A percentile compares a stretch with the other conserved stretches of the same genome.
Evolutionary conservation across 2,797 vertebrate genomes (phyloP).

Genomic region (Diceros bicornis): DNA sequence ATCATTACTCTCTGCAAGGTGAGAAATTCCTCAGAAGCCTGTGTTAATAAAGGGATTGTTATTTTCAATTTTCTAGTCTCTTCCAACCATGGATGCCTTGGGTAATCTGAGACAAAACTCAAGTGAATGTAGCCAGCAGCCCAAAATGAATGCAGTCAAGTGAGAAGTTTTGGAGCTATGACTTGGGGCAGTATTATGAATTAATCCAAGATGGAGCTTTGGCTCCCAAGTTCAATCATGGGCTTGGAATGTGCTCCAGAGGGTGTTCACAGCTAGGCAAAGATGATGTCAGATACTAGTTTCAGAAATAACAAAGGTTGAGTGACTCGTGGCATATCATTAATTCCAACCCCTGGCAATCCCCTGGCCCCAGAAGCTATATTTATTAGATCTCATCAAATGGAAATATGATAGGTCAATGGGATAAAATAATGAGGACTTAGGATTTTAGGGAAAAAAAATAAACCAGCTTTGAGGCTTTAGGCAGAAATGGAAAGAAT

Average conservation of each 20-base stretch:
- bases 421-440: neutral
- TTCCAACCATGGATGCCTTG: neutral
- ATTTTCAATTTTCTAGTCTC: conserved; percentile 49
- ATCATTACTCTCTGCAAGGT: neutral
- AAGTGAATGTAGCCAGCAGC: conserved; percentile 6
- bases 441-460: conserved; percentile 40
- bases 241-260: conserved; percentile 43
- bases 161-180: neutral
- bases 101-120: conserved; percentile 20
- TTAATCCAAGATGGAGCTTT: conserved; percentile 30
- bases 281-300: conserved; percentile 49
- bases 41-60: conserved; percentile 3
- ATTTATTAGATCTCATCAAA: conserved; percentile 52
- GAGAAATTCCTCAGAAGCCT: conserved; percentile 36
- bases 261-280: conserved; percentile 34
- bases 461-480: conserved; percentile 18
- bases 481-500: conserved; percentile 22
- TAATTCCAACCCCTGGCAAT: neutral
- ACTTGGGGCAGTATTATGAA: neutral
- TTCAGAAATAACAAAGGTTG: conserved; percentile 44
- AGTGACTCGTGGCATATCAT: conserved; percentile 51
- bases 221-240: conserved; percentile 32
- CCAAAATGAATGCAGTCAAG: conserved; percentile 25
- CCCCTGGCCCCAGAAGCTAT: neutral
- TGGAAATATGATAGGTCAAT: neutral